These are phyloP conservation scores for Nomada lathburiana DNA, from an alignment of 2,888 invertebrate genomes.

Conservation along the genomic window DNA sequence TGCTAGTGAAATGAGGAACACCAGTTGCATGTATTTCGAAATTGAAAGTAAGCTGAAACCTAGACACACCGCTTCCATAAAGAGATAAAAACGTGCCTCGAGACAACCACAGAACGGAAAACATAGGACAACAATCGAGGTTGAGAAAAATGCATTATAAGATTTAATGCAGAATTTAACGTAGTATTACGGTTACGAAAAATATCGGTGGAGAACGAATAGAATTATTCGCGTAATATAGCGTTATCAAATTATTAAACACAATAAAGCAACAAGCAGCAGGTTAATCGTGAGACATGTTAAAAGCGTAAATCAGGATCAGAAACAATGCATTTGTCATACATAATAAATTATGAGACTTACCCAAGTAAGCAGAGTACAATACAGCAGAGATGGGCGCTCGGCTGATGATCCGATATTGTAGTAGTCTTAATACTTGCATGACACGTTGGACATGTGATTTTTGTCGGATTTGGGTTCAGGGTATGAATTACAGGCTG, in stretches of 20 bases:
- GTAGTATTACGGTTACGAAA: not conserved
- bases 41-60: not conserved
- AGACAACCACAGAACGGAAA: not conserved
- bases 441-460: slow-evolving; percentile 84
- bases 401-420: slow-evolving; percentile 83
- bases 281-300: not conserved
- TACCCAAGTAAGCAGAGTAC: slow-evolving; percentile 82
- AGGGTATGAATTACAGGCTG: slow-evolving; percentile 76
- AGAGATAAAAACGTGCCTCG: not conserved
- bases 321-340: not conserved
- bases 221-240: not conserved
- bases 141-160: not conserved
- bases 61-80: not conserved
- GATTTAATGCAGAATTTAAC: not conserved
- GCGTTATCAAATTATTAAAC: not conserved
- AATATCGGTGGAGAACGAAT: no score
- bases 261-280: not conserved
- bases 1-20: not conserved
- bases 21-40: not conserved
- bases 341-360: slow-evolving; percentile 44
- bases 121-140: not conserved
- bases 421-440: slow-evolving; percentile 85
- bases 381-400: slow-evolving; percentile 84
- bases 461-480: slow-evolving; percentile 81
- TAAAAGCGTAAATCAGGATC: not conserved